Evolutionary conservation across 1,140 invertebrate genomes (phyloP).

Genomic region (Chironomus striatipennis): DNA sequence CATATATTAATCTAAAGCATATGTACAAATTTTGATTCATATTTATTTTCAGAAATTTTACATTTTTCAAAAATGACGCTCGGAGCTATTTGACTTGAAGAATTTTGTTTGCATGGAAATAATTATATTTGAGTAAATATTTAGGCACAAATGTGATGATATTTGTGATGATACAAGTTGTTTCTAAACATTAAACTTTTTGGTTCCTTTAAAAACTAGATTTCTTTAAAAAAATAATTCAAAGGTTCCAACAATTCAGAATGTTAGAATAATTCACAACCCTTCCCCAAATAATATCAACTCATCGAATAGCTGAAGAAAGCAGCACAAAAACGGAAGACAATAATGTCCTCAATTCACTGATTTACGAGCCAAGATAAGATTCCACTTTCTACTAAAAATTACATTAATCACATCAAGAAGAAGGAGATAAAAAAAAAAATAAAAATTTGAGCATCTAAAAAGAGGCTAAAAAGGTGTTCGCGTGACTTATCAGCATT

Average conservation of each 20-base stretch:
- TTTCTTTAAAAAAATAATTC: neutral
- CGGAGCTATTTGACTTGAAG: neutral
- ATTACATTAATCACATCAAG: neutral
- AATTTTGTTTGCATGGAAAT: neutral
- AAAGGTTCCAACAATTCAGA: no score
- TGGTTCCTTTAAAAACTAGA: neutral
- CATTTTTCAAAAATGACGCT: neutral
- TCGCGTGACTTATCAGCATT: neutral
- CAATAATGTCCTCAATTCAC: neutral
- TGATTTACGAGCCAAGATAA: neutral
- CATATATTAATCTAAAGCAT: neutral
- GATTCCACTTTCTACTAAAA: neutral
- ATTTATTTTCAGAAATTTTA: no score
- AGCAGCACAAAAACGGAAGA: neutral
- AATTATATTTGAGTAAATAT: neutral
- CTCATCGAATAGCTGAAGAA: no score
- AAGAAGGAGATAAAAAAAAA: neutral
- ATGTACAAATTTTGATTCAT: neutral
- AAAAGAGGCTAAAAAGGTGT: neutral
- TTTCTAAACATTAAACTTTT: neutral
- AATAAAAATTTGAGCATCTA: neutral
- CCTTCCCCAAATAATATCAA: no score
- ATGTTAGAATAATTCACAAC: no score
- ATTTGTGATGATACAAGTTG: no score
- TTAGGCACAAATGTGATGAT: no score